phyloP scores from a whole-genome alignment of 2,797 vertebrate genomes.

The Buceros bicornis region DNA sequence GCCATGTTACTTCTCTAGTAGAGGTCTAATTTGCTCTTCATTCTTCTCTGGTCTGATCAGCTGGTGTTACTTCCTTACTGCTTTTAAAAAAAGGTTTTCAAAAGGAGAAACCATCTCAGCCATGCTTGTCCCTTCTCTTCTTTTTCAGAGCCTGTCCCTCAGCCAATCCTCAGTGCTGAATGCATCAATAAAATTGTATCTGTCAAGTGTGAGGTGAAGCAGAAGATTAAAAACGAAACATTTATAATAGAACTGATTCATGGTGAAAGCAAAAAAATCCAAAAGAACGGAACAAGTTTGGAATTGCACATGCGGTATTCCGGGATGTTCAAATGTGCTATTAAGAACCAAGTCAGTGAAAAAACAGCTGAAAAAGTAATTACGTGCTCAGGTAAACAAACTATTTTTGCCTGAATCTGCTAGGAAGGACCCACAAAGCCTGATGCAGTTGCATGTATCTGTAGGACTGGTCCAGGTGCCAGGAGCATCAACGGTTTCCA shows the following conservation, averaged over 20 bases:
- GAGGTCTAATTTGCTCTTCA: background rate
- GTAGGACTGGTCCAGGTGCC: background rate
- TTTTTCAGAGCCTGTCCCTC: conserved; percentile 59
- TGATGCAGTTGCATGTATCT: background rate
- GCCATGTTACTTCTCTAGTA: background rate
- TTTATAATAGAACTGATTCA: background rate
- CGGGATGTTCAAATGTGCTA: conserved; percentile 2
- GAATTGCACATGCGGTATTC: background rate
- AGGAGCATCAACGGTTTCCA: background rate
- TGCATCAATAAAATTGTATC: background rate
- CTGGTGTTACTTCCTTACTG: background rate
- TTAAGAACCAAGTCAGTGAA: background rate
- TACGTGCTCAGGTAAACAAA: conserved; percentile 60
- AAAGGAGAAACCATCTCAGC: background rate
- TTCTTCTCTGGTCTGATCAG: background rate
- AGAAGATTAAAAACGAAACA: background rate
- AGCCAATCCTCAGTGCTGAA: background rate
- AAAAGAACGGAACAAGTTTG: background rate
- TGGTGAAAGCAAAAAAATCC: background rate
- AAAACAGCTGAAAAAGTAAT: conserved; percentile 2
- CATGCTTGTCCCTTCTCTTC: background rate
- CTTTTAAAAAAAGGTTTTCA: background rate
- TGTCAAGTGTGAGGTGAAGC: conserved; percentile 43
- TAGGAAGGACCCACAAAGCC: background rate
- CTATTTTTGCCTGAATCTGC: background rate